Conservation (phyloP, 2,888 invertebrate species). For the Agrenia bidenticulata region DNA sequence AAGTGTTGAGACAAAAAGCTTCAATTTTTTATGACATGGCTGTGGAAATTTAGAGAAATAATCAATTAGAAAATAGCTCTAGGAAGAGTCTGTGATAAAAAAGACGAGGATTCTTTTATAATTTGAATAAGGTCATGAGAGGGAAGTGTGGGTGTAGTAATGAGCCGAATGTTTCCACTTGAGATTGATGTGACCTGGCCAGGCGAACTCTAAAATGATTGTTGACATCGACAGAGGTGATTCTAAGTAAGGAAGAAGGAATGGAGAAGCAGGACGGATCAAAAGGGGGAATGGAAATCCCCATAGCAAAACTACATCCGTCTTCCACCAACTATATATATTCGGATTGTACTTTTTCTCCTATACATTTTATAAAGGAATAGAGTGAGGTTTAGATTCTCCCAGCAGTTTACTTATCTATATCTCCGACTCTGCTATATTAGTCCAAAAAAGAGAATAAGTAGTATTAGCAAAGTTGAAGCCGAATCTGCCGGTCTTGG, state of each 20-base stretch:
- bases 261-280: constrained; percentile 39
- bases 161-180: no score
- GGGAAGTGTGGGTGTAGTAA: no score
- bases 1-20: no score
- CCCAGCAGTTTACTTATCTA: constrained; percentile 22
- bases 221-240: constrained; percentile 13
- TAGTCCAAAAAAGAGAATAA: constrained; percentile 23
- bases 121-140: no score
- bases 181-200: constrained; percentile 2
- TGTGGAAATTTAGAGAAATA: no score
- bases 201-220: background rate
- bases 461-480: constrained; percentile 23
- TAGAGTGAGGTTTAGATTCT: constrained; percentile 2
- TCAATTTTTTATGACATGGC: no score
- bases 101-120: no score
- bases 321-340: constrained; percentile 9
- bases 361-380: no score
- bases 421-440: constrained; percentile 4
- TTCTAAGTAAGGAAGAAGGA: constrained; percentile 1
- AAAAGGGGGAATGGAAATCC: constrained; percentile 45
- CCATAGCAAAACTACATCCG: constrained; percentile 40
- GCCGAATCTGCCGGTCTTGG: constrained; percentile 17
- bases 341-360: constrained; percentile 9
- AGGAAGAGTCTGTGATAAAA: no score
- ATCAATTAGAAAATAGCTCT: no score